Evolutionary conservation across 1,140 invertebrate species (phyloP).

Genomic region (Acarapis woodi): DNA sequence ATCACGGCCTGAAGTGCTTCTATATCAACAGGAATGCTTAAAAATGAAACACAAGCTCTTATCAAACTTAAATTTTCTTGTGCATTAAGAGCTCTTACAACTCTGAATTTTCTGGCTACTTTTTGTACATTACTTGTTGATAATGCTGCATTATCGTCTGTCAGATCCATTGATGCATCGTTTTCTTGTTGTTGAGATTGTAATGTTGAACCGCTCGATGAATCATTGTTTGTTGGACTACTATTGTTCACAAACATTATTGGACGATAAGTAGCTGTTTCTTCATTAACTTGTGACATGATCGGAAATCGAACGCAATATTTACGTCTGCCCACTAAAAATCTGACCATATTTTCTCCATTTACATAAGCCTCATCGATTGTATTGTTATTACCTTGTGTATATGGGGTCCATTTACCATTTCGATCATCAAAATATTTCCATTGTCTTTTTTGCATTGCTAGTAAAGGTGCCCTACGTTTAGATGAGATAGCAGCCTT

Average conservation of each 20-base stretch:
- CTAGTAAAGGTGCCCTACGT: conserved; percentile 35
- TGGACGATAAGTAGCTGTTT: conserved; percentile 47
- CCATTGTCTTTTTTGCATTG: conserved; percentile 29
- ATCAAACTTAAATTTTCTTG: conserved; percentile 8
- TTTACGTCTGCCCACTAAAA: conserved; percentile 37
- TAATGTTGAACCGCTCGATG: neutral
- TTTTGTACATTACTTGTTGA: neutral
- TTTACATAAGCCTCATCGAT: conserved; percentile 55
- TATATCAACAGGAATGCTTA: conserved; percentile 35
- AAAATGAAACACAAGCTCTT: conserved; percentile 34
- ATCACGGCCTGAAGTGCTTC: conserved; percentile 48
- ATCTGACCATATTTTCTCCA: conserved; percentile 37
- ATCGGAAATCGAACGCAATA: conserved; percentile 49
- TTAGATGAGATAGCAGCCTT: conserved; percentile 40
- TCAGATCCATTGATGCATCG: neutral
- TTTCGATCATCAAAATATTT: conserved; percentile 57
- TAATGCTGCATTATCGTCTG: neutral
- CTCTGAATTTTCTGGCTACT: neutral
- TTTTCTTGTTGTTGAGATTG: too few species aligned
- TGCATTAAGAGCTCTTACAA: conserved; percentile 3
- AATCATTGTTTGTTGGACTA: too few species aligned
- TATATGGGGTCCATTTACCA: conserved; percentile 49
- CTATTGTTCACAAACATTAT: conserved; percentile 30
- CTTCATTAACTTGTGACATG: conserved; percentile 44
- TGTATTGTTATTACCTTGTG: conserved; percentile 36